Conservation (phyloP, 2,113 vertebrate species). For the Cacatua alba region DNA sequence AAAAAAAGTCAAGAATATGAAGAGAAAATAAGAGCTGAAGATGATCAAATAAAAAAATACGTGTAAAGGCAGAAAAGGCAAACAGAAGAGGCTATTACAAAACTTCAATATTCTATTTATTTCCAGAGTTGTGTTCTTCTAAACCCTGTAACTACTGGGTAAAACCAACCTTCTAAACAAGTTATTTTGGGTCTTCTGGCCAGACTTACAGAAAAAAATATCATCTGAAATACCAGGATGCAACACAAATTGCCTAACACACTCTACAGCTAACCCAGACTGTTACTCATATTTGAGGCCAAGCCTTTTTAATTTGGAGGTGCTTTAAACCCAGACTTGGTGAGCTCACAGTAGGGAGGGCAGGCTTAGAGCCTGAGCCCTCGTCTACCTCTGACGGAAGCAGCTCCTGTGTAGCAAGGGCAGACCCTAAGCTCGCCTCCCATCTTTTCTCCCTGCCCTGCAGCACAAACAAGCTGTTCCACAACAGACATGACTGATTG, state of each 20-base stretch:
- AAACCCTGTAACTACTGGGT: not conserved
- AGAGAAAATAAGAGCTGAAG: not conserved
- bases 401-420: not conserved
- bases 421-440: not conserved
- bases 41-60: not conserved
- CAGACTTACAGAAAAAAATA: not conserved
- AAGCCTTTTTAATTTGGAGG: not conserved
- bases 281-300: not conserved
- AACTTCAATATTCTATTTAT: not conserved
- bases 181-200: not conserved
- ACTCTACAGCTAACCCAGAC: not conserved
- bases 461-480: not conserved
- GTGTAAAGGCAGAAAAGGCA: not conserved
- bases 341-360: rapidly evolving
- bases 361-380: not conserved
- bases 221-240: not conserved
- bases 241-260: not conserved
- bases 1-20: not conserved
- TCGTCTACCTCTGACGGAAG: not conserved
- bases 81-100: not conserved
- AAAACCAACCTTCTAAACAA: not conserved
- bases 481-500: constrained; percentile 8
- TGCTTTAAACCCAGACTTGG: not conserved
- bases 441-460: not conserved
- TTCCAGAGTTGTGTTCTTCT: not conserved